Conservation (phyloP, 1,140 invertebrate genomes). For the Eumeta japonica region DNA sequence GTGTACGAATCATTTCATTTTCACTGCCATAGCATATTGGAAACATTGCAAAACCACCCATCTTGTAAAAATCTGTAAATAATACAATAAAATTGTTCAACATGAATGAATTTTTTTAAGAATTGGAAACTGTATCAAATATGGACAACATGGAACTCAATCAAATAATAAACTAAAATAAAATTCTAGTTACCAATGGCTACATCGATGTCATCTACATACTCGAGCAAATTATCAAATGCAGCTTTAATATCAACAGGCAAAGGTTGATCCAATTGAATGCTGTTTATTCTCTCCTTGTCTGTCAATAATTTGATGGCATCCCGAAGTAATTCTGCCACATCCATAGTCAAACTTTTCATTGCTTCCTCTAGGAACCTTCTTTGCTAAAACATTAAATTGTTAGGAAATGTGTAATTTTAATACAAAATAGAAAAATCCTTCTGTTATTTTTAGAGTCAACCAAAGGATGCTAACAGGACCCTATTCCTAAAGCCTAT, state of each 20-base stretch:
- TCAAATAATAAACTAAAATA: conserved; percentile 3
- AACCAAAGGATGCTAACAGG: too few species aligned
- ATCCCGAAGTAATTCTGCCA: conserved; percentile 64
- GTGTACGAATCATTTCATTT: conserved; percentile 62
- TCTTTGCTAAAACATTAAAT: conserved; percentile 59
- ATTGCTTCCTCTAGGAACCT: conserved; percentile 70
- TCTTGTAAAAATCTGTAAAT: conserved; percentile 75
- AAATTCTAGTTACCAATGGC: conserved; percentile 62
- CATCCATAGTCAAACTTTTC: conserved; percentile 64
- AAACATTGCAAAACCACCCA: conserved; percentile 73
- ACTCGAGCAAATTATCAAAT: conserved; percentile 64
- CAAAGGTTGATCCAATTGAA: conserved; percentile 55
- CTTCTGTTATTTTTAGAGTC: too few species aligned
- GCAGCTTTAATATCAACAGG: conserved; percentile 58
- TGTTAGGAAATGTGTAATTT: conserved; percentile 1
- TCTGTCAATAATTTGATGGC: conserved; percentile 61
- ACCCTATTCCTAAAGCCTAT: too few species aligned
- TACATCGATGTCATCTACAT: conserved; percentile 69
- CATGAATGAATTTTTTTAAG: conserved; percentile 4
- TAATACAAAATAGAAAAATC: too few species aligned
- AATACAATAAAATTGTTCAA: too few species aligned
- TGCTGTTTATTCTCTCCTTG: conserved; percentile 45
- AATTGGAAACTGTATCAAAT: conserved; percentile 1
- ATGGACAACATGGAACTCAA: neutral
- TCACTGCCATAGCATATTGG: conserved; percentile 64